These are phyloP conservation scores for Xiphophorus maculatus DNA, from an alignment of 2,113 vertebrate genomes.

Conservation along the genomic window DNA sequence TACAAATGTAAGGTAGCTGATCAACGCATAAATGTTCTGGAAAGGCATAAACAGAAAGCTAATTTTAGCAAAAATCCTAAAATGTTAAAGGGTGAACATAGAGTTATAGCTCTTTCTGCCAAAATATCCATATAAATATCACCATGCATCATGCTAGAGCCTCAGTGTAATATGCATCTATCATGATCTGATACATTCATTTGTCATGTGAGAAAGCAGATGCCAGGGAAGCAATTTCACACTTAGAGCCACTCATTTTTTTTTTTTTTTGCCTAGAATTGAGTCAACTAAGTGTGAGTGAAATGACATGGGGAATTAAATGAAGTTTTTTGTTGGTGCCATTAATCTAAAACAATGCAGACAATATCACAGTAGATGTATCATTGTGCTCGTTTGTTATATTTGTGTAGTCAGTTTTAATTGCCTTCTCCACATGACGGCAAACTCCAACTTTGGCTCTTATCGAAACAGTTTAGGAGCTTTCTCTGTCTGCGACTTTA, in stretches of 20 bases:
- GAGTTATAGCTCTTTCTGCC: slow-evolving; percentile 20
- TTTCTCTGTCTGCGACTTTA: too few relatives aligned
- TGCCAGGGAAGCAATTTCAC: slow-evolving; percentile 64
- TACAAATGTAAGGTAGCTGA: neutral
- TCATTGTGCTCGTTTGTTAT: slow-evolving; percentile 23
- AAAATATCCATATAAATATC: slow-evolving; percentile 45
- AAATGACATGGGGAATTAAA: slow-evolving; percentile 61
- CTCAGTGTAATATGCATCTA: slow-evolving; percentile 54
- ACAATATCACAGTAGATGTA: slow-evolving; percentile 29
- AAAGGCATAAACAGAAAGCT: neutral
- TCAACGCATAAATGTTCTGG: neutral
- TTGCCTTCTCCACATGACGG: slow-evolving; percentile 22
- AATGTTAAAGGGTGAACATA: neutral
- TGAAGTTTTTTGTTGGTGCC: slow-evolving; percentile 40
- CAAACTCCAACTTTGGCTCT: slow-evolving; percentile 8
- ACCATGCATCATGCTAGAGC: slow-evolving; percentile 36
- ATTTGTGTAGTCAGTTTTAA: slow-evolving; percentile 40
- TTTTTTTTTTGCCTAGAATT: slow-evolving; percentile 34
- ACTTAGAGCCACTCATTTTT: slow-evolving; percentile 37
- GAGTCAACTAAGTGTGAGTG: slow-evolving; percentile 46
- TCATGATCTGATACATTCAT: slow-evolving; percentile 44
- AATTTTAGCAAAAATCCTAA: neutral
- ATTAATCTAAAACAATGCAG: slow-evolving; percentile 43
- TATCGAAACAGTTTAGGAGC: too few relatives aligned
- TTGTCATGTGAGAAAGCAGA: slow-evolving; percentile 39